A percentile compares a stretch with the other conserved stretches of the same genome.
These are phyloP conservation scores for Trachymyrmex septentrionalis DNA, from an alignment of 1,140 invertebrate species.

Conservation along the genomic window DNA sequence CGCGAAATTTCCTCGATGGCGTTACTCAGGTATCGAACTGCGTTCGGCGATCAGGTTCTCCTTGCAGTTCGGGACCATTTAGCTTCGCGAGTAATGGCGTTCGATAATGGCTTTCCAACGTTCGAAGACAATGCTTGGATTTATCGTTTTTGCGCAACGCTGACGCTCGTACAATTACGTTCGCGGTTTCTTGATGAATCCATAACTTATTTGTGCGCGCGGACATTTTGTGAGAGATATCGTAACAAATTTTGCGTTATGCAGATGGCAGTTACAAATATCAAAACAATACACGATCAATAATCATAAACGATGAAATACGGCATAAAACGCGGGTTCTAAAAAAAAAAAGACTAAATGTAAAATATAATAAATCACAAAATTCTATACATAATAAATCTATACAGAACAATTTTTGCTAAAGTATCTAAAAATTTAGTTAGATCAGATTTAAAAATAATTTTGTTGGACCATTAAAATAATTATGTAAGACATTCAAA, in stretches of 20 bases:
- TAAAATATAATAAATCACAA: neutral
- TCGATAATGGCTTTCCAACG: slow-evolving; percentile 75
- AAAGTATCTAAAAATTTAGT: too few relatives aligned
- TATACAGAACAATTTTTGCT: neutral
- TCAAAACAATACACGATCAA: neutral
- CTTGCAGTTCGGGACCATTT: slow-evolving; percentile 70
- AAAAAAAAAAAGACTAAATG: neutral
- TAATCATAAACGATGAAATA: neutral
- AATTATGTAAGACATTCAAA: too few relatives aligned
- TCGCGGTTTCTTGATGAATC: slow-evolving; percentile 52
- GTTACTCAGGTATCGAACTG: slow-evolving; percentile 73
- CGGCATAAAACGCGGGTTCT: neutral
- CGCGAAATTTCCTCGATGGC: slow-evolving; percentile 67
- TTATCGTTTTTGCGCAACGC: slow-evolving; percentile 74
- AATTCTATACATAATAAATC: neutral
- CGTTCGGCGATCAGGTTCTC: slow-evolving; percentile 39
- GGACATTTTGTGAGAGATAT: slow-evolving; percentile 7
- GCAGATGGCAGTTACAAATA: neutral
- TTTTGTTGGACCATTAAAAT: too few relatives aligned
- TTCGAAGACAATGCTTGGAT: slow-evolving; percentile 73
- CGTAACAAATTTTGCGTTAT: neutral
- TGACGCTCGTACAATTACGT: slow-evolving; percentile 64
- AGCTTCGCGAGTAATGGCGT: slow-evolving; percentile 70
- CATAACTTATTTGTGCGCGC: slow-evolving; percentile 34
- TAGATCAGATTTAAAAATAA: too few relatives aligned